These are phyloP conservation scores for Pholis gunnellus DNA, from an alignment of 2,113 vertebrate species.

Conservation along the genomic window DNA sequence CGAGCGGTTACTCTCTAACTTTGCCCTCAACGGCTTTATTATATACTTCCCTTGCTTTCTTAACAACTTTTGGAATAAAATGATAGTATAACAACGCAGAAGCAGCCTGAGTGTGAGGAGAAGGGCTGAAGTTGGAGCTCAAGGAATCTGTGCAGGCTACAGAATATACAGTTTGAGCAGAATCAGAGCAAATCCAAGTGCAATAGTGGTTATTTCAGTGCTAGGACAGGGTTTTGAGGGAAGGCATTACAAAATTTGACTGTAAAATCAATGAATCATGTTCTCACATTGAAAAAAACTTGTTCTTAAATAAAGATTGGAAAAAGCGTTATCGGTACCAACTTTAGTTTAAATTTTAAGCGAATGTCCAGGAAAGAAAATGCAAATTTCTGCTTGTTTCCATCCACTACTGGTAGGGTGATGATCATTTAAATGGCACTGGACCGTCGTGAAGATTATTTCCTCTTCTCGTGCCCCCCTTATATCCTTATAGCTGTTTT, in stretches of 20 bases:
- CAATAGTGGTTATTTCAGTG: neutral
- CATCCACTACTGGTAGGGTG: neutral
- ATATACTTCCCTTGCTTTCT: too few relatives aligned
- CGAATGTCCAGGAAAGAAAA: neutral
- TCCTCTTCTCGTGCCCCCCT: neutral
- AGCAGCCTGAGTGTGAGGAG: too few relatives aligned
- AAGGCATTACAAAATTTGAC: too few relatives aligned
- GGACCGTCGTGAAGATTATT: neutral
- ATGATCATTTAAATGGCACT: neutral
- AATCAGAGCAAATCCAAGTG: neutral
- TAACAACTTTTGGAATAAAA: too few relatives aligned
- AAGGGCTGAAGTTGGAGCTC: too few relatives aligned
- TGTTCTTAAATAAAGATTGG: neutral
- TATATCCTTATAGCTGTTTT: too few relatives aligned
- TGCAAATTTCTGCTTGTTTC: neutral
- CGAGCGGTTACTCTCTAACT: too few relatives aligned
- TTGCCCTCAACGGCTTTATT: too few relatives aligned
- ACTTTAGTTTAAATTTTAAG: neutral
- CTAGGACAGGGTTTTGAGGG: neutral
- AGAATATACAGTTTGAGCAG: neutral
- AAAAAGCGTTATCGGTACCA: neutral
- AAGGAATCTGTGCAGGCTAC: neutral
- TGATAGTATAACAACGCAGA: too few relatives aligned
- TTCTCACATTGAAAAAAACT: neutral
- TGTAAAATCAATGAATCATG: too few relatives aligned